Evolutionary conservation across 2,113 vertebrate genomes (phyloP).

Genomic region (Oryzias javanicus): DNA sequence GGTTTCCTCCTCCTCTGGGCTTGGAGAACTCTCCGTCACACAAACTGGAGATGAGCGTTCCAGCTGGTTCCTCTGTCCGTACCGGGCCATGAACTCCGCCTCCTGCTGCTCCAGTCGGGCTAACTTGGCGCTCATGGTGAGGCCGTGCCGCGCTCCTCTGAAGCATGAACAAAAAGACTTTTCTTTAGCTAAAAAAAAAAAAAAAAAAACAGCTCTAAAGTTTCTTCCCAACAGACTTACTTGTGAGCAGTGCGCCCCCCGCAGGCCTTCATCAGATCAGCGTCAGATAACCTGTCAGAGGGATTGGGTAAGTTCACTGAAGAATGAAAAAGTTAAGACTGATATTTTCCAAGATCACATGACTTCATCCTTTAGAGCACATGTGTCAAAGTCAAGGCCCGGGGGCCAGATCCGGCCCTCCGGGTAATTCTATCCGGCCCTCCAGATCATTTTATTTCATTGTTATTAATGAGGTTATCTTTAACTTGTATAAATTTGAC

Average conservation of each 20-base stretch:
- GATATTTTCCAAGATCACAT: too few species aligned
- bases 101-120: conserved; percentile 91
- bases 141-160: conserved; percentile 87
- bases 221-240: conserved; percentile 70
- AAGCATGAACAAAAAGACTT: neutral
- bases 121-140: conserved; percentile 93
- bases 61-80: conserved; percentile 58
- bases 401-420: too few species aligned
- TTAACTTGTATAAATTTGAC: too few species aligned
- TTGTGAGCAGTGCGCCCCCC: conserved; percentile 94
- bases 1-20: neutral
- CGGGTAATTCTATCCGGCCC: too few species aligned
- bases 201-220: neutral
- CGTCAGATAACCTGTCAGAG: conserved; percentile 80
- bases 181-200: too few species aligned
- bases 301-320: too few species aligned
- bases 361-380: too few species aligned
- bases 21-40: neutral
- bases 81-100: conserved; percentile 83
- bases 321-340: neutral
- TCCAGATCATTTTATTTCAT: too few species aligned
- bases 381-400: too few species aligned
- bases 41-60: neutral
- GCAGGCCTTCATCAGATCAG: conserved; percentile 83
- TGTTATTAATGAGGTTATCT: too few species aligned